Evolutionary conservation across 2,888 invertebrate genomes (phyloP).

Genomic region (Napeogenes inachia): DNA sequence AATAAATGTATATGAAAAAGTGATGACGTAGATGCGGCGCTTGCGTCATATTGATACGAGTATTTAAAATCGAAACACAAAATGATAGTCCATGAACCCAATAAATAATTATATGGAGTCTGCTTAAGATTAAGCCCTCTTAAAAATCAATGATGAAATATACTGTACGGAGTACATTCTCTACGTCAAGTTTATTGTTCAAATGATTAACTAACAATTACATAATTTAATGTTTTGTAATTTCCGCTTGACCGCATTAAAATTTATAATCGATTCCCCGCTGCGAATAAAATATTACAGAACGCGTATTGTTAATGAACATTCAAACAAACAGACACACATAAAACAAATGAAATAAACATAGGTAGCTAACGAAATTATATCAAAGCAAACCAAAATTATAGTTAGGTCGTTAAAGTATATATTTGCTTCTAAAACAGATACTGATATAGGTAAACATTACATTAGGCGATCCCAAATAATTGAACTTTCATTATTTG

Average conservation of each 20-base stretch:
- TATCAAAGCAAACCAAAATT: no score
- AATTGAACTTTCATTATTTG: no score
- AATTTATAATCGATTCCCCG: neutral
- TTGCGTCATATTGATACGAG: constrained; percentile 3
- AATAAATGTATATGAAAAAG: constrained; percentile 27
- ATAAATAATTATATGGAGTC: neutral
- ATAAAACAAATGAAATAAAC: neutral
- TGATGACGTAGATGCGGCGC: constrained; percentile 28
- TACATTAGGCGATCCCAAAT: no score
- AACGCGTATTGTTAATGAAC: neutral
- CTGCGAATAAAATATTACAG: constrained; percentile 3
- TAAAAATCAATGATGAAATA: no score
- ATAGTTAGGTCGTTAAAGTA: no score
- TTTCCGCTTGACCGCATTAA: neutral
- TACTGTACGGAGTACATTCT: no score
- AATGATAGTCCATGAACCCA: neutral
- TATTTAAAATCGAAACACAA: neutral
- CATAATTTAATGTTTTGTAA: neutral
- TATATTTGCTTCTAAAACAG: no score
- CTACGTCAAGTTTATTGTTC: neutral
- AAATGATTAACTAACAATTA: constrained; percentile 4
- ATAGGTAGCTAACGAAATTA: no score
- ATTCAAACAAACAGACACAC: neutral
- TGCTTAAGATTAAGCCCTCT: no score
- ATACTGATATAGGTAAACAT: no score